Base-by-base conservation (phyloP, 2,797 vertebrate genomes). In the Poeciliopsis presidionis region DNA sequence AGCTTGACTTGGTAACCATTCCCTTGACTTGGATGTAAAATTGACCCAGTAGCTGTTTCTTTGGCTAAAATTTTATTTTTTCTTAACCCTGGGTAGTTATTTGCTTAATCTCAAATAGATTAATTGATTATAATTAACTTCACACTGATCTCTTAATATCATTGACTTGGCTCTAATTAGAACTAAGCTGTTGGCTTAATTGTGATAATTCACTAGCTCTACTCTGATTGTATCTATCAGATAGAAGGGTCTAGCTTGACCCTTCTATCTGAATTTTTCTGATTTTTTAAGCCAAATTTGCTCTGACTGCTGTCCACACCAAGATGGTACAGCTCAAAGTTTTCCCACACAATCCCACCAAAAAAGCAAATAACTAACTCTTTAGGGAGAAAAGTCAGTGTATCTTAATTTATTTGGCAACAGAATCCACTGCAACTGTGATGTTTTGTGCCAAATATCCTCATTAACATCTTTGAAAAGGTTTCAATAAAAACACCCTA, bases 401-500 rank as follows among this genome's bases (percentile, higher is more conserved):
- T 90, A 30, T 85, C 72, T 78, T 89, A 65, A 67, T 88, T 74
- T 73, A 81, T 86, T 90, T 93, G 92, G 90, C 89, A 90, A 86
- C 86, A 77, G 71, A 81, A 77, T 73, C 88, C 80, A 85, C 85
- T 73, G 53, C 74, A 43, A 88, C 80, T 75, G 78, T 73, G 84
- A 86, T 73, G 69, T 85, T 87, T 84, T 86, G 88, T 90, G 92
- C 89, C 91, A 92, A 92, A 89, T 76, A 49, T 87, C 78, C 61
- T 57, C 53, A 57, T 57, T 88, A 63, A 75, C 22, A 12, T 70
- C 81, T 78, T 22, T 63, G 74, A 91, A 90, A 78, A 85, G 81
- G 45, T 80, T 86, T 85, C 13, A 16, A 89, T 88, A 95, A 93
- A 95, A 93, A 94, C 92, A 93, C 86, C 81, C 91, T 94, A 94